These are phyloP conservation scores for Chelidonichthys spinosus DNA, from an alignment of 2,797 vertebrate genomes.

Conservation along the genomic window DNA sequence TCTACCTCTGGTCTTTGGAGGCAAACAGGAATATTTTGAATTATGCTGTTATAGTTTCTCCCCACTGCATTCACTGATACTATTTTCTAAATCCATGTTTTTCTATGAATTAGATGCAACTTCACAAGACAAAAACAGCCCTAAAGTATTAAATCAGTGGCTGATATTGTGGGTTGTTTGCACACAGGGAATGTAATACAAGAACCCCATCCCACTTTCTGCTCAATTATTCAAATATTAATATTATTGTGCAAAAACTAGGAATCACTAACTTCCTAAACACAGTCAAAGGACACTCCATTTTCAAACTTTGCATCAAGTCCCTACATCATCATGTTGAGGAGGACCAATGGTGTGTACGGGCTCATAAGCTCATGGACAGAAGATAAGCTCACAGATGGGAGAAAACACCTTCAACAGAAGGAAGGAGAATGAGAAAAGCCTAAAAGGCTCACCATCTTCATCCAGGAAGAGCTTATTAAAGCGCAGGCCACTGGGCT, in stretches of 20 bases:
- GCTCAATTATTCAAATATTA: neutral
- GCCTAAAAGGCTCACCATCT: conserved; percentile 89
- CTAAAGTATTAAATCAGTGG: neutral
- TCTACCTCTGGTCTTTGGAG: neutral
- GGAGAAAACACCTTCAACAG: neutral
- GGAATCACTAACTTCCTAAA: conserved; percentile 1
- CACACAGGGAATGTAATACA: neutral
- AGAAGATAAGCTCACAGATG: neutral
- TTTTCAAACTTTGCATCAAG: neutral
- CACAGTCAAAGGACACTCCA: neutral
- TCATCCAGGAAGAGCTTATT: conserved; percentile 98
- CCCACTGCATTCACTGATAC: neutral
- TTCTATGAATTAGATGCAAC: neutral
- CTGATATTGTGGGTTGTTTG: neutral
- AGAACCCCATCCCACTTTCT: neutral
- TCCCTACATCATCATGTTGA: neutral
- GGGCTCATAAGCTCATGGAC: neutral
- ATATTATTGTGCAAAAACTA: conserved; percentile 3
- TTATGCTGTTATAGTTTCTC: no score
- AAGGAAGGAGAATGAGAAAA: neutral
- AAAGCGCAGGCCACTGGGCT: conserved; percentile 96
- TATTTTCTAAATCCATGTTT: neutral
- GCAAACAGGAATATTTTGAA: neutral
- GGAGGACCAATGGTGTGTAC: neutral
- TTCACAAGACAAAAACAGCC: neutral